These are phyloP conservation scores for Terrapene triunguis DNA, from an alignment of 2,113 vertebrate species.

Conservation along the genomic window DNA sequence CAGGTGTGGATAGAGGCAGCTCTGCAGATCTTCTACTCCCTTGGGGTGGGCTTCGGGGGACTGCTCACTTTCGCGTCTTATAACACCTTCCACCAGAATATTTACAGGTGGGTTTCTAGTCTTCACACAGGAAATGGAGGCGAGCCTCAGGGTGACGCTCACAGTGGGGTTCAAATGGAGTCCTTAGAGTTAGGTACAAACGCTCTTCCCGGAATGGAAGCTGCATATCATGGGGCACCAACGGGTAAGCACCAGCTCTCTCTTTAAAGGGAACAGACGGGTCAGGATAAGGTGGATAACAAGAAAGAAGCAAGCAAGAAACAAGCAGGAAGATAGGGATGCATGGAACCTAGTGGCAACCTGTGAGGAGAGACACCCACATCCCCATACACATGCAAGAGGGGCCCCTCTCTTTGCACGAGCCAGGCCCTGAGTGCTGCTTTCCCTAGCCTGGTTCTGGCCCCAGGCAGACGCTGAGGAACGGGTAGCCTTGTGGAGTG, in stretches of 20 bases:
- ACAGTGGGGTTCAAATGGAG: neutral
- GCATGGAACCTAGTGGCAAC: neutral
- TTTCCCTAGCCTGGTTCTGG: too few species aligned
- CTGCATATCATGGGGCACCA: neutral
- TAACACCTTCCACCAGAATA: slow-evolving; percentile 88
- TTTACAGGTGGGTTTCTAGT: slow-evolving; percentile 80
- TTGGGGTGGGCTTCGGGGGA: slow-evolving; percentile 86
- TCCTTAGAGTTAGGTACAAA: neutral
- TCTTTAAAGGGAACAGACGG: neutral
- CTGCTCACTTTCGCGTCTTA: slow-evolving; percentile 87
- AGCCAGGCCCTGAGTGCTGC: neutral
- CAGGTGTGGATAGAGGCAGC: slow-evolving; percentile 88
- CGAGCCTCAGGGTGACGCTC: neutral
- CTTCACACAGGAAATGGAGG: neutral
- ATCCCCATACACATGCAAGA: neutral
- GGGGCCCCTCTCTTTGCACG: neutral
- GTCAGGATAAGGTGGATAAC: neutral
- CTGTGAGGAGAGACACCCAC: neutral
- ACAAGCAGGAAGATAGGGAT: neutral
- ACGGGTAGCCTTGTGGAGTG: neutral
- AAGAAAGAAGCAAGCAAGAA: neutral
- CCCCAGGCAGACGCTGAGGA: neutral
- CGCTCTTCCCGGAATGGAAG: neutral
- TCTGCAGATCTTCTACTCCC: slow-evolving; percentile 87
- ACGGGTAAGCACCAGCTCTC: neutral